phyloP scores from a whole-genome alignment of 2,888 invertebrate species.

The Nebria salina region DNA sequence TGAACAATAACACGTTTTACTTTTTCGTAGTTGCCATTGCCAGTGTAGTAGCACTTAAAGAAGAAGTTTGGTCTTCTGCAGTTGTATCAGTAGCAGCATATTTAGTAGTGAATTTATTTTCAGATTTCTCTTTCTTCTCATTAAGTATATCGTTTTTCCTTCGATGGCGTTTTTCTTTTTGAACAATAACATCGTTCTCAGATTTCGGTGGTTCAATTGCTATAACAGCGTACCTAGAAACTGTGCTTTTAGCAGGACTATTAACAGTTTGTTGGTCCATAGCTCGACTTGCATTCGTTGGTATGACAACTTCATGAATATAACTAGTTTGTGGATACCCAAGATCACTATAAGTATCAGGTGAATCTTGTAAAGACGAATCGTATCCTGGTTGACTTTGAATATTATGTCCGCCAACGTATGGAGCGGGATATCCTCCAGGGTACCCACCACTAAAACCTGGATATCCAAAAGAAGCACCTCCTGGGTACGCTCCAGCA shows the following conservation, averaged over 20 bases:
- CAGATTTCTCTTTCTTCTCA: slow-evolving; percentile 22
- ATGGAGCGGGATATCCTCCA: not conserved
- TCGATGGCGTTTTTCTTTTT: slow-evolving; percentile 22
- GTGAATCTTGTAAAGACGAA: slow-evolving; percentile 11
- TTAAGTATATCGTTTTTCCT: not conserved
- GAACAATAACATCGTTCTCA: slow-evolving; percentile 11
- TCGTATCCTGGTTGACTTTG: slow-evolving; percentile 5
- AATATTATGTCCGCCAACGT: slow-evolving; percentile 4
- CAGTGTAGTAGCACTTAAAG: slow-evolving; percentile 32
- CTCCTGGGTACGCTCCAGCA: not conserved
- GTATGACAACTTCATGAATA: slow-evolving; percentile 29
- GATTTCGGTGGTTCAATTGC: slow-evolving; percentile 32
- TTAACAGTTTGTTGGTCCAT: slow-evolving; percentile 3
- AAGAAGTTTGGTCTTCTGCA: slow-evolving; percentile 9
- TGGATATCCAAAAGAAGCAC: not conserved
- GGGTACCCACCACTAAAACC: slow-evolving; percentile 17
- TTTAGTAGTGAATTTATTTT: slow-evolving; percentile 12
- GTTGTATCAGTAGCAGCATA: slow-evolving; percentile 3
- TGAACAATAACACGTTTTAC: slow-evolving; percentile 18
- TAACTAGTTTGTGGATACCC: slow-evolving; percentile 24
- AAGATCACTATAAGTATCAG: slow-evolving; percentile 6
- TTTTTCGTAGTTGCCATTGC: slow-evolving; percentile 24
- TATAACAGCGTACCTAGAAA: slow-evolving; percentile 34
- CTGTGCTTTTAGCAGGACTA: not conserved
- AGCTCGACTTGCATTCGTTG: not conserved